These are phyloP conservation scores for Perdita meconis DNA, from an alignment of 2,888 invertebrate genomes.

Conservation along the genomic window DNA sequence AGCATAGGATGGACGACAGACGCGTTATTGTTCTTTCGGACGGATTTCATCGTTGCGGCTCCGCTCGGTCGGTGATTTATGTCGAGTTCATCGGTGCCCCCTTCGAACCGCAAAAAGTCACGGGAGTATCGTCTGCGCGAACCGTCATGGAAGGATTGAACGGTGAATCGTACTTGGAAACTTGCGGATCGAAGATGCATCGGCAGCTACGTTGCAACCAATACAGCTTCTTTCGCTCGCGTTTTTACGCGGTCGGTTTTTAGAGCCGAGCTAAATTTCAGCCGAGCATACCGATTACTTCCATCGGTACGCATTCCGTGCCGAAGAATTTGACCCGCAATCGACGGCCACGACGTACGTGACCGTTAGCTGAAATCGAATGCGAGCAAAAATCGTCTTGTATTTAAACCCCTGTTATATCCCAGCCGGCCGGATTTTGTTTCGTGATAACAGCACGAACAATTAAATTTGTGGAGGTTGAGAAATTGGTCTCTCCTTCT, in stretches of 20 bases:
- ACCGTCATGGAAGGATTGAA: conserved; percentile 58
- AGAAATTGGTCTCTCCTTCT: no score
- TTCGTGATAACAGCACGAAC: neutral
- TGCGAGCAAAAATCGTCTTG: conserved; percentile 10
- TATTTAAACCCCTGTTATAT: neutral
- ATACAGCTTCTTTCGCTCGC: conserved; percentile 30
- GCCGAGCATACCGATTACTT: conserved; percentile 19
- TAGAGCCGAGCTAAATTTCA: conserved; percentile 41
- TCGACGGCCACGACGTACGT: conserved; percentile 16
- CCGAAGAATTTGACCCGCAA: conserved; percentile 53
- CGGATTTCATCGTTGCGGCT: conserved; percentile 27
- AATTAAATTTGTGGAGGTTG: no score
- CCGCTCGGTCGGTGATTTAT: conserved; percentile 38
- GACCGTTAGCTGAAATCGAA: conserved; percentile 41
- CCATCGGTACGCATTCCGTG: conserved; percentile 25
- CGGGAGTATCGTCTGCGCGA: conserved; percentile 44
- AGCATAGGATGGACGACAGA: neutral
- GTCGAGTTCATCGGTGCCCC: conserved; percentile 46
- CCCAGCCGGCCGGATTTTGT: neutral
- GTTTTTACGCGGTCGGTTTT: conserved; percentile 52
- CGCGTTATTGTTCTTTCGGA: conserved; percentile 18
- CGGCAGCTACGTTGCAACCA: conserved; percentile 54
- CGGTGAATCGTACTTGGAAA: conserved; percentile 71
- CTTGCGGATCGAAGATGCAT: conserved; percentile 54
- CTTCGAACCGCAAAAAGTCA: conserved; percentile 54